Evolutionary conservation across 2,113 vertebrate genomes (phyloP), one percentile per base, ranked within the genome.

Genomic region (Upupa epops): DNA sequence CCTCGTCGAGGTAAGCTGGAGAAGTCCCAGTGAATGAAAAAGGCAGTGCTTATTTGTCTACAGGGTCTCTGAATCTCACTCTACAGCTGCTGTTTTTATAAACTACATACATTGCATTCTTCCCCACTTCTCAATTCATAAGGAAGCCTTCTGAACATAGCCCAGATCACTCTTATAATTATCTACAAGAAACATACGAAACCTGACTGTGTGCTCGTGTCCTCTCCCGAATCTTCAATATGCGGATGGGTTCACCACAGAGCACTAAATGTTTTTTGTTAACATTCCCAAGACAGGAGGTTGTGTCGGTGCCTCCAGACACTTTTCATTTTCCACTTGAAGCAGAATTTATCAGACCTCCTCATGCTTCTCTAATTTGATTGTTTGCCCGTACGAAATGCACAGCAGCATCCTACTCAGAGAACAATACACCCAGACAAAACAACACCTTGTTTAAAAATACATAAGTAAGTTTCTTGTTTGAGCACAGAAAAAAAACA

Each of bases 391-490:
- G 84, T 81, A 83, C 6, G 4, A 69, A 81, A 95, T 79, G 83
- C 92, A 90, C 70, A 66, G 86, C 90, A 72, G 65, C 69, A 28
- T 84, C 79, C 59, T 76, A 20, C 83, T 61, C 63, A 3, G 36
- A 79, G 59, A 96, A 94, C 83, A 95, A 94, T 82, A 59, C 3
- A 51, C 4, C 66, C 86, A 84, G 63, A 63, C 71, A 78, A 87
- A 88, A 31, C 73, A 93, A 8, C 77, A 92, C 42, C 77, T 65
- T 81, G 61, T 71, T 96, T 88, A 96, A 94, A 96, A 95, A 92
- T 92, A 91, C 74, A 89, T 86, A 90, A 94, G 81, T 48, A 31
- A 13, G 3, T 42, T 61, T 85, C 64, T 82, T 59, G 51, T 66
- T 85, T 83, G 68, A 93, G 89, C 68, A 66, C 17, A 24, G 36